phyloP scores from a whole-genome alignment of 1,140 invertebrate species.

The Pseudobourletiella spinata region DNA sequence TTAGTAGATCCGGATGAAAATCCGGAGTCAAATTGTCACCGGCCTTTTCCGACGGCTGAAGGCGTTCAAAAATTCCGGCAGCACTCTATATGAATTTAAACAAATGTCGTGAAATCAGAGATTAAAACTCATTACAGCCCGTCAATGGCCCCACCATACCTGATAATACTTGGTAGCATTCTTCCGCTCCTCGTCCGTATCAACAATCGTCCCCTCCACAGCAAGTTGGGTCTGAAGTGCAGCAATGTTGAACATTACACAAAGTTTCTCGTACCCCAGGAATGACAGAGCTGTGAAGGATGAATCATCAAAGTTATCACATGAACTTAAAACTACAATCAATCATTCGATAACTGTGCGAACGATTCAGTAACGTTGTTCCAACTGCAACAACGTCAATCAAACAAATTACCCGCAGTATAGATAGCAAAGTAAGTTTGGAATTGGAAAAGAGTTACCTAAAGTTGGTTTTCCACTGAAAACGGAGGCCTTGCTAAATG shows the following conservation, averaged over 20 bases:
- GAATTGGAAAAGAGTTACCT: no score
- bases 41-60: slow-evolving; percentile 75
- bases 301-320: not conserved
- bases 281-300: slow-evolving; percentile 61
- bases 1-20: slow-evolving; percentile 81
- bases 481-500: slow-evolving; percentile 89
- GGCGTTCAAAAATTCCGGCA: slow-evolving; percentile 78
- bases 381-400: not conserved
- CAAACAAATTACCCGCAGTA: no score
- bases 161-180: slow-evolving; percentile 87
- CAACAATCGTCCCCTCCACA: slow-evolving; percentile 61
- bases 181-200: slow-evolving; percentile 90
- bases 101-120: no score
- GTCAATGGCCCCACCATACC: slow-evolving; percentile 50
- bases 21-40: slow-evolving; percentile 88
- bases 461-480: slow-evolving; percentile 86
- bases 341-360: no score
- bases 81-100: slow-evolving; percentile 58
- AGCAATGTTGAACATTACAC: slow-evolving; percentile 93
- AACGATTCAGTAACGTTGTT: not conserved
- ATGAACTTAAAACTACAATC: not conserved
- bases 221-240: slow-evolving; percentile 85
- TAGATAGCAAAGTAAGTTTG: no score
- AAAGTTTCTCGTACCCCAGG: slow-evolving; percentile 83
- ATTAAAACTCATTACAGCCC: no score